These are phyloP conservation scores for Prinia subflava DNA, from an alignment of 2,113 vertebrate species.

Conservation along the genomic window DNA sequence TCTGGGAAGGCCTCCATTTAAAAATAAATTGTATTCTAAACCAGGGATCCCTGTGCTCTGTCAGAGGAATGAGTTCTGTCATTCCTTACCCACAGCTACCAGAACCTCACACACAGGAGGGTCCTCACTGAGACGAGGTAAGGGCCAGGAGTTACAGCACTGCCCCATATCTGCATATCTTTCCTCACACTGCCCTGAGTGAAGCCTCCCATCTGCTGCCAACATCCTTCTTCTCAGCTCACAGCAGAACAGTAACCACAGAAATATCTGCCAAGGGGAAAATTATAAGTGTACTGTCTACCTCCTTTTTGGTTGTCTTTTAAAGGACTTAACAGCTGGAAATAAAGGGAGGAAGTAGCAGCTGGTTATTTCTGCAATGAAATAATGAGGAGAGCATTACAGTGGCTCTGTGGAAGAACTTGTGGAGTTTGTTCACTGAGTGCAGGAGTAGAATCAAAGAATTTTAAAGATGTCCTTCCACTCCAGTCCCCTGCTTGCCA, in stretches of 20 bases:
- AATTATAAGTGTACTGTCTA: not conserved
- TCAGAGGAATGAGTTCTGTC: not conserved
- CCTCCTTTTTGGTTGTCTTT: not conserved
- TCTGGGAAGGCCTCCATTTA: not conserved
- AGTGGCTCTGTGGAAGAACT: not conserved
- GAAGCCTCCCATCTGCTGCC: not conserved
- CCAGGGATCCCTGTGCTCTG: not conserved
- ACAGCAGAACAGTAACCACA: not conserved
- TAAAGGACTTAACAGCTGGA: not conserved
- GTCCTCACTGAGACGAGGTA: fast-evolving
- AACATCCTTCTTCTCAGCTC: not conserved
- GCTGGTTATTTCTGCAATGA: not conserved
- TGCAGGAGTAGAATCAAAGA: not conserved
- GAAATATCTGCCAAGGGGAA: not conserved
- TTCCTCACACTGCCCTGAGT: not conserved
- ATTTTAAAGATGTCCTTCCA: not conserved
- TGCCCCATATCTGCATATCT: fast-evolving
- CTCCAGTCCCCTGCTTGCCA: not conserved
- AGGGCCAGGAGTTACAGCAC: not conserved
- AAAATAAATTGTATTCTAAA: constrained; percentile 2
- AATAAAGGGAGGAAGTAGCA: not conserved
- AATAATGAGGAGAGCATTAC: not conserved
- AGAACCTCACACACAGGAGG: not conserved
- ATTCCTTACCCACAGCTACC: not conserved
- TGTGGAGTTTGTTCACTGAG: not conserved